A percentile compares a stretch with the other conserved stretches of the same genome.
Evolutionary conservation across 1,140 invertebrate species (phyloP).

Genomic region (Apocrypta bakeri): DNA sequence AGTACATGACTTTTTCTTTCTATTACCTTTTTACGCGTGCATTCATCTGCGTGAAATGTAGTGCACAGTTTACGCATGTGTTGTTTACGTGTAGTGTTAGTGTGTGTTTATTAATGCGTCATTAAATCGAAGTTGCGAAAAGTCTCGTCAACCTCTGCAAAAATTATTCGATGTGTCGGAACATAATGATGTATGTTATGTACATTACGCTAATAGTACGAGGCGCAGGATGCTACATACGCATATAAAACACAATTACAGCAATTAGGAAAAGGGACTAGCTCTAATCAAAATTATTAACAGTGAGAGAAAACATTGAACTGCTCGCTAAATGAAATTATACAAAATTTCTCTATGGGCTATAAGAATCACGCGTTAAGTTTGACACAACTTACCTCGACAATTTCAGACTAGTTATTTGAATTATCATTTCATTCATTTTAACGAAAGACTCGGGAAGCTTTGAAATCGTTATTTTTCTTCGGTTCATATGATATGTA

Average conservation of each 20-base stretch:
- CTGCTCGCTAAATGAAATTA: neutral
- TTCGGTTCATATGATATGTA: constrained; percentile 43
- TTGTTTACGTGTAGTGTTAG: neutral
- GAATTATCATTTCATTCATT: constrained; percentile 1
- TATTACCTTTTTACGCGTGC: constrained; percentile 30
- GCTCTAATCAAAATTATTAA: neutral
- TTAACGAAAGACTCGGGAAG: constrained; percentile 15
- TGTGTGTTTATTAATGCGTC: constrained; percentile 1
- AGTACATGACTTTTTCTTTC: constrained; percentile 29
- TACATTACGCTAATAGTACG: constrained; percentile 32
- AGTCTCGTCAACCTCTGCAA: neutral
- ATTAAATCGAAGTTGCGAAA: constrained; percentile 2
- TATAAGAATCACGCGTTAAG: neutral
- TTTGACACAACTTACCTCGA: neutral
- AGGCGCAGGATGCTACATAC: neutral
- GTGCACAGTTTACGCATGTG: constrained; percentile 4
- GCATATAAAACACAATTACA: neutral
- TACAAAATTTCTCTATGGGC: neutral
- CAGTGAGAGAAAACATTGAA: neutral
- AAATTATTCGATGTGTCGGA: constrained; percentile 46
- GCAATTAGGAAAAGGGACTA: neutral
- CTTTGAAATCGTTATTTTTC: constrained; percentile 13
- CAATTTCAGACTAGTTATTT: neutral
- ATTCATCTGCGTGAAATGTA: constrained; percentile 10
- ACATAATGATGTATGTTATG: constrained; percentile 31